A percentile compares a stretch with the other conserved stretches of the same genome.
These are phyloP conservation scores for Acanthurus tractus DNA, from an alignment of 2,797 vertebrate species.

Conservation along the genomic window DNA sequence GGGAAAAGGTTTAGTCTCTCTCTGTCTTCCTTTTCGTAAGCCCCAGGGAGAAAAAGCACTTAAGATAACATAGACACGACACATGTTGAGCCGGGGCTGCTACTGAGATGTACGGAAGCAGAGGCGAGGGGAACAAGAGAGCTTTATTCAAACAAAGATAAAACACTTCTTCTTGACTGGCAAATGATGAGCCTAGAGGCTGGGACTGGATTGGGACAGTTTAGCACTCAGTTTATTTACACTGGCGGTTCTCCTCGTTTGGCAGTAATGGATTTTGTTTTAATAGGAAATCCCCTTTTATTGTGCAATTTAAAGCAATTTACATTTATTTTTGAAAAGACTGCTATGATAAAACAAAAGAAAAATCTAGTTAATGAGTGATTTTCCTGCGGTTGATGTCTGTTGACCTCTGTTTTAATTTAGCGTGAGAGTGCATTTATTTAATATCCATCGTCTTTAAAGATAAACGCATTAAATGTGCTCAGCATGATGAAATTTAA, in stretches of 20 bases:
- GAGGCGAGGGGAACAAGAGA: slow-evolving; percentile 51
- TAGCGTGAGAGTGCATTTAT: neutral
- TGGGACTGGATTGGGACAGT: slow-evolving; percentile 37
- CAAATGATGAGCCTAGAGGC: slow-evolving; percentile 53
- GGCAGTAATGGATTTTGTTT: slow-evolving; percentile 18
- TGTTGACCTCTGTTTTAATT: slow-evolving; percentile 19
- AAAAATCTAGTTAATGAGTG: neutral
- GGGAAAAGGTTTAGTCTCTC: slow-evolving; percentile 50
- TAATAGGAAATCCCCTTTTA: slow-evolving; percentile 14
- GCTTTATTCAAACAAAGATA: slow-evolving; percentile 65
- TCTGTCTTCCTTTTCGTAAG: slow-evolving; percentile 60
- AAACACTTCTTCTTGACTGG: slow-evolving; percentile 56
- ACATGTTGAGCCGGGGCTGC: slow-evolving; percentile 64
- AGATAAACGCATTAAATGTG: slow-evolving; percentile 18
- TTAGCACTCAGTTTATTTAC: slow-evolving; percentile 36
- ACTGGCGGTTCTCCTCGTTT: neutral
- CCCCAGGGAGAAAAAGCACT: slow-evolving; percentile 76
- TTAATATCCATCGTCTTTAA: neutral
- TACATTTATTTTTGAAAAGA: neutral
- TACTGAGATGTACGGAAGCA: slow-evolving; percentile 39
- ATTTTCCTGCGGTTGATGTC: neutral
- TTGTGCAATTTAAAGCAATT: slow-evolving; percentile 10
- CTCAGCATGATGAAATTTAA: neutral
- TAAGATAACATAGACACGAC: slow-evolving; percentile 75
- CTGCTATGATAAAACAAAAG: neutral